Evolutionary conservation across 2,113 vertebrate genomes (phyloP).

Genomic region (Poeciliopsis retropinna): DNA sequence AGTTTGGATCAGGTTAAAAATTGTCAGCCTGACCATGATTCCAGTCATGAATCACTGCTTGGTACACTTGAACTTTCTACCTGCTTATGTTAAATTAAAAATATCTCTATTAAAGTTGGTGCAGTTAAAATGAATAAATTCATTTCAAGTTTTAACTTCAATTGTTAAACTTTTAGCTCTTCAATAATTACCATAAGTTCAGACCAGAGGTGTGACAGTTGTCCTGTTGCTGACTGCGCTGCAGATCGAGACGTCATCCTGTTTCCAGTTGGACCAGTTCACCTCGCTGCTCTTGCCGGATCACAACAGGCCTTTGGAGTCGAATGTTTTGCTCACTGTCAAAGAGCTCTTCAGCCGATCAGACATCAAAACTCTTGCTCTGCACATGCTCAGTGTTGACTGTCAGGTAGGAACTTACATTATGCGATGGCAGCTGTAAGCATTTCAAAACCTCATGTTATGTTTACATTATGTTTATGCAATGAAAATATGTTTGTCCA

Average conservation of each 20-base stretch:
- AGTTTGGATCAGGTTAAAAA: too few relatives aligned
- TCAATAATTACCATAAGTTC: neutral
- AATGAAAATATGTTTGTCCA: neutral
- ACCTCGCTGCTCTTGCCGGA: conserved; percentile 82
- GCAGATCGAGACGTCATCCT: conserved; percentile 75
- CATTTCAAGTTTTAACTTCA: too few relatives aligned
- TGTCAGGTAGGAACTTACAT: conserved; percentile 79
- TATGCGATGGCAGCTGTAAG: neutral
- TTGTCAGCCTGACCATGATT: too few relatives aligned
- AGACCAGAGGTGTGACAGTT: neutral
- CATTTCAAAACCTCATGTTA: neutral
- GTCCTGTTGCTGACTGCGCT: neutral
- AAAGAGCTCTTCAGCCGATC: conserved; percentile 81
- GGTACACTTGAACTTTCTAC: too few relatives aligned
- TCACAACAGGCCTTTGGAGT: conserved; percentile 86
- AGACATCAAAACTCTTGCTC: conserved; percentile 75
- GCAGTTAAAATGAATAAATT: neutral
- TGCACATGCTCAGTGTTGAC: conserved; percentile 86
- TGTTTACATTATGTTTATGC: neutral
- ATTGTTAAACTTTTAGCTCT: neutral
- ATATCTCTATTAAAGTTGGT: neutral
- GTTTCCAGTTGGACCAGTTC: conserved; percentile 76
- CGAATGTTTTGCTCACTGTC: conserved; percentile 74
- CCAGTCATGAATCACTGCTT: too few relatives aligned
- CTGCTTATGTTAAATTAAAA: neutral